Evolutionary conservation across 2,888 invertebrate genomes (phyloP).

Genomic region (Thera britannica): DNA sequence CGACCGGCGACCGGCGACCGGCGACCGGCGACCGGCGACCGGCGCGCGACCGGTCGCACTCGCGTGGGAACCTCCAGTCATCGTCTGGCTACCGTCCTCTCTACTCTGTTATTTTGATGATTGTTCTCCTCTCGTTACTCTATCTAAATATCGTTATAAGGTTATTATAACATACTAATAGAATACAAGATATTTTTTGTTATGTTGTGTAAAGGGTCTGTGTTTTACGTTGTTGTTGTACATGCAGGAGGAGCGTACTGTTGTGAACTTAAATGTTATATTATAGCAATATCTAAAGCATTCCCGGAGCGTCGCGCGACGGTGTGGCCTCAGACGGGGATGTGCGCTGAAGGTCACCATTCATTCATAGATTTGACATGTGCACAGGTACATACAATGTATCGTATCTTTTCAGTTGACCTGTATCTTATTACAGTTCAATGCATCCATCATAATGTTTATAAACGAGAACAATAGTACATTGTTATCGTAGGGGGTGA

Average conservation of each 20-base stretch:
- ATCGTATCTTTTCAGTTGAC: too few species aligned
- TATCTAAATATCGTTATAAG: constrained; percentile 21
- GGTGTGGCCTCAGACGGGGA: too few species aligned
- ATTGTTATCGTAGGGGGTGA: too few species aligned
- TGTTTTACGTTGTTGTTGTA: not conserved
- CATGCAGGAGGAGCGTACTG: not conserved
- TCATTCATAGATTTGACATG: too few species aligned
- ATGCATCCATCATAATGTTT: too few species aligned
- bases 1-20: constrained; percentile 35
- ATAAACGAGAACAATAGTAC: too few species aligned
- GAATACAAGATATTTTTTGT: constrained; percentile 12
- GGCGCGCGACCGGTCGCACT: constrained; percentile 30
- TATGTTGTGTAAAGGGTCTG: not conserved
- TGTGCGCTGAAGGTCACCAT: too few species aligned
- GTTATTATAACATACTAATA: constrained; percentile 13
- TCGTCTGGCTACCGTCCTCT: constrained; percentile 14
- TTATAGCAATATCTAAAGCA: not conserved
- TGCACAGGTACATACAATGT: too few species aligned
- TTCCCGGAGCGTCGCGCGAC: not conserved
- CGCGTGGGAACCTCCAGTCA: constrained; percentile 30
- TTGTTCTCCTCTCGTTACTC: constrained; percentile 29
- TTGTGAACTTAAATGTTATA: too few species aligned
- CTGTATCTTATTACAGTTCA: too few species aligned
- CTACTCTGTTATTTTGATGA: constrained; percentile 32
- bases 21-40: not conserved